Evolutionary conservation across 1,140 invertebrate genomes (phyloP).

Genomic region (Bombus superbus): DNA sequence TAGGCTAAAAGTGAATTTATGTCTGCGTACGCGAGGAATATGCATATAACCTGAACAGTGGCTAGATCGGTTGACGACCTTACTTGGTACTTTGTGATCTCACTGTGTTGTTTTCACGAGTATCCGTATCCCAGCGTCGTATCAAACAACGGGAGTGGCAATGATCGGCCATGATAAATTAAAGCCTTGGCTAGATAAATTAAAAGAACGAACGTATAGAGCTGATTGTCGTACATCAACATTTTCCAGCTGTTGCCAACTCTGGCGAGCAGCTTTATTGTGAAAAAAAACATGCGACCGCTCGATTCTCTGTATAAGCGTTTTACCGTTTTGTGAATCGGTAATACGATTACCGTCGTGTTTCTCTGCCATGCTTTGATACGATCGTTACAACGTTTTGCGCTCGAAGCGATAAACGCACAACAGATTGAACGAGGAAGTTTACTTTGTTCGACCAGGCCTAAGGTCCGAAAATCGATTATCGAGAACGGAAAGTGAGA

Average conservation of each 20-base stretch:
- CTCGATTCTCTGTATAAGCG: conserved; percentile 8
- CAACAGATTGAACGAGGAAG: not conserved
- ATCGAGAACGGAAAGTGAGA: not conserved
- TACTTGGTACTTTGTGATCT: no score
- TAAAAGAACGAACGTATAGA: not conserved
- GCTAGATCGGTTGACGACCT: no score
- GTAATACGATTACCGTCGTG: conserved; percentile 38
- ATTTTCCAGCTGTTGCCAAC: conserved; percentile 20
- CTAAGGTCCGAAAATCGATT: not conserved
- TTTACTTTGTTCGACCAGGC: not conserved
- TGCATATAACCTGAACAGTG: no score
- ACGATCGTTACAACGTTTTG: not conserved
- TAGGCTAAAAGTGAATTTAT: no score
- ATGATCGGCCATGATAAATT: not conserved
- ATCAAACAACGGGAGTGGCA: not conserved
- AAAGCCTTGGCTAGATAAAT: not conserved
- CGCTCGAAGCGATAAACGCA: not conserved
- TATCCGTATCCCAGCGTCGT: not conserved
- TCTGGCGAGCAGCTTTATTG: not conserved
- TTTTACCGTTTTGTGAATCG: conserved; percentile 43
- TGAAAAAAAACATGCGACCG: not conserved
- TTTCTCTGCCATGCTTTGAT: not conserved
- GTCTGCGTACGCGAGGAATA: no score
- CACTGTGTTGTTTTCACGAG: not conserved
- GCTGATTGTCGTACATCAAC: not conserved